phyloP scores from a whole-genome alignment of 2,113 vertebrate species.

The Callorhinus ursinus region DNA sequence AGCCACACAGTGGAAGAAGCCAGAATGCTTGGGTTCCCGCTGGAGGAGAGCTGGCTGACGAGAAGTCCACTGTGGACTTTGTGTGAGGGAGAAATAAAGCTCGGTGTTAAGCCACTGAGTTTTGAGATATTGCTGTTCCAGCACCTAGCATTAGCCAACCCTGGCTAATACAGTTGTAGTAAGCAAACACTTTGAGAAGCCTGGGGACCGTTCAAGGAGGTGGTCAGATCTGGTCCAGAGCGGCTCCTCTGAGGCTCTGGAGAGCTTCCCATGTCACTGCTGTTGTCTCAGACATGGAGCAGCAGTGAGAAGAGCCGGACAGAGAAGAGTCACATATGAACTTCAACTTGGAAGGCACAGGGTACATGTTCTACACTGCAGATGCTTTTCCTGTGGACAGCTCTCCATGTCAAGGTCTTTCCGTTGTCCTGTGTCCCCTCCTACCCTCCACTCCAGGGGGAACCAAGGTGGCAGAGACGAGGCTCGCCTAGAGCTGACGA shows the following conservation, averaged over 20 bases:
- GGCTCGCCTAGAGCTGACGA: not conserved
- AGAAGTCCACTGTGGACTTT: not conserved
- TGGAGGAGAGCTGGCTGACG: not conserved
- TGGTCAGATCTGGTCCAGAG: not conserved
- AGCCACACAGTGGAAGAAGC: not conserved
- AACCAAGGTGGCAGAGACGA: not conserved
- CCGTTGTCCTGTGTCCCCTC: not conserved
- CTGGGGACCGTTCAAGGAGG: not conserved
- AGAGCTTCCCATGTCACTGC: too few relatives aligned
- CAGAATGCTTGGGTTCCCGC: not conserved
- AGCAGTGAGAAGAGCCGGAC: not conserved
- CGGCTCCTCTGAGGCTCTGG: not conserved
- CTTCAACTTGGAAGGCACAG: not conserved
- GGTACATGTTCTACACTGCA: not conserved
- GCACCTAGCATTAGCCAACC: not conserved
- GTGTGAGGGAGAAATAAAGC: not conserved
- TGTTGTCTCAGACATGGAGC: accelerated
- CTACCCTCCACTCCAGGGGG: not conserved
- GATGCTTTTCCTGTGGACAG: not conserved
- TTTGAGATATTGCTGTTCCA: not conserved
- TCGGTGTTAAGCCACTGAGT: not conserved
- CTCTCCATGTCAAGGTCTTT: not conserved
- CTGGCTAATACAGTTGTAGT: not conserved
- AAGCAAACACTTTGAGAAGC: not conserved
- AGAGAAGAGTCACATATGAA: not conserved